Percentiles rank a stretch among this genome's conserved stretches.
phyloP scores from a whole-genome alignment of 2,797 vertebrate species.

The Triplophysa bombifrons region DNA sequence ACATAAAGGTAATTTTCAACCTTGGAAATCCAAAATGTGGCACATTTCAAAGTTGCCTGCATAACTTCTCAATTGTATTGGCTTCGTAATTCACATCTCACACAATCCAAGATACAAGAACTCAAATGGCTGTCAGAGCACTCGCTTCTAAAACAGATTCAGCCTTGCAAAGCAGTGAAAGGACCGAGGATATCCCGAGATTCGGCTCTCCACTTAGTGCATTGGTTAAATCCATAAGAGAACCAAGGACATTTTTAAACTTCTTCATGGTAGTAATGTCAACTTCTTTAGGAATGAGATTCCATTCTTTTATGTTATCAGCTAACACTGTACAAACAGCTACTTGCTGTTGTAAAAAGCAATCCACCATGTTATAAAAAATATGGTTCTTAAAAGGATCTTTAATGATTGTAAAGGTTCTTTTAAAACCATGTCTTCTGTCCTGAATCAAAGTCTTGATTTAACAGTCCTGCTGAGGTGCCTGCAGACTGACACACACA shows the following conservation, averaged over 20 bases:
- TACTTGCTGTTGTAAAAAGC: not conserved
- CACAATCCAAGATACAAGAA: not conserved
- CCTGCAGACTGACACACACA: no score
- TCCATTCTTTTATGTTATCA: not conserved
- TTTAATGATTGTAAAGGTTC: no score
- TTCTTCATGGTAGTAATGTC: not conserved
- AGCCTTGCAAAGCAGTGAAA: not conserved
- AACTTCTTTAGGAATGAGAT: not conserved
- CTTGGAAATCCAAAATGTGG: not conserved
- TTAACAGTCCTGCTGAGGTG: no score
- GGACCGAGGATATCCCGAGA: not conserved
- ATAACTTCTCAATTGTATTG: not conserved
- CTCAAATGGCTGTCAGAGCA: not conserved
- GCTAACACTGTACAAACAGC: not conserved
- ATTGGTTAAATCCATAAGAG: not conserved
- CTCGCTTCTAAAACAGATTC: not conserved
- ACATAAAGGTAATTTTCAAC: slow-evolving; percentile 10
- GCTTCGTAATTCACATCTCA: not conserved
- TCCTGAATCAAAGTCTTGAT: no score
- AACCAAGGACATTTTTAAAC: not conserved
- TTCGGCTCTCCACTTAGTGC: slow-evolving; percentile 2
- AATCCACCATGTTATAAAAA: not conserved
- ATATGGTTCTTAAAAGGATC: no score
- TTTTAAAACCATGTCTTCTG: no score
- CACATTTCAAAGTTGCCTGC: not conserved